Conservation (phyloP, 2,797 vertebrate species). For the Bradypus variegatus region DNA sequence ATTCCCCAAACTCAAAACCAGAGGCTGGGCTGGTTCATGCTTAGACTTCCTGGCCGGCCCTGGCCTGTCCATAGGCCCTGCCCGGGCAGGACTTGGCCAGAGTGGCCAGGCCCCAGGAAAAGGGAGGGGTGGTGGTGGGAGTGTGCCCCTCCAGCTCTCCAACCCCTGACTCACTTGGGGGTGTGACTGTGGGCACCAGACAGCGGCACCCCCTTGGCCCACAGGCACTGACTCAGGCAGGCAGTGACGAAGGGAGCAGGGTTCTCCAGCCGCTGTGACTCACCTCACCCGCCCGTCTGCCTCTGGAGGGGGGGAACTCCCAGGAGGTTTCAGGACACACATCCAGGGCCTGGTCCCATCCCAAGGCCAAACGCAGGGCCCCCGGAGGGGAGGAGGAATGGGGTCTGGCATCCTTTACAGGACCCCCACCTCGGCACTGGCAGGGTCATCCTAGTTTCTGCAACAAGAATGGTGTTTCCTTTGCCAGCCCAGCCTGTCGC, state of each 20-base stretch:
- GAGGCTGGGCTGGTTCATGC: neutral
- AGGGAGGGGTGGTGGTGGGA: neutral
- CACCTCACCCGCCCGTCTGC: neutral
- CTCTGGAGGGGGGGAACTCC: constrained; percentile 25
- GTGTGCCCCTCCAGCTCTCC: neutral
- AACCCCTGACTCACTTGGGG: neutral
- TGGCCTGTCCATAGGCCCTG: neutral
- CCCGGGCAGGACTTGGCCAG: neutral
- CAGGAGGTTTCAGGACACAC: neutral
- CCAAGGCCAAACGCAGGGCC: neutral
- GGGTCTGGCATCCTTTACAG: neutral
- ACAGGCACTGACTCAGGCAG: neutral
- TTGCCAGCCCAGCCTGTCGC: neutral
- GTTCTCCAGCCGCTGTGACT: neutral
- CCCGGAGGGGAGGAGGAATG: neutral
- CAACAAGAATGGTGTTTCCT: neutral
- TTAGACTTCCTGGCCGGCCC: neutral
- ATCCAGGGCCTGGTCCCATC: neutral
- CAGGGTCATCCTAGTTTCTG: neutral
- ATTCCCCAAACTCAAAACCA: neutral
- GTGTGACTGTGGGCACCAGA: neutral
- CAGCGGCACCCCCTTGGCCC: neutral
- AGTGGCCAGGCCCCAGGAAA: neutral
- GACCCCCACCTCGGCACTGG: neutral
- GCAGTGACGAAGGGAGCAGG: neutral